Evolutionary conservation across 2,888 invertebrate species (phyloP).

Genomic region (Rhagium mordax): DNA sequence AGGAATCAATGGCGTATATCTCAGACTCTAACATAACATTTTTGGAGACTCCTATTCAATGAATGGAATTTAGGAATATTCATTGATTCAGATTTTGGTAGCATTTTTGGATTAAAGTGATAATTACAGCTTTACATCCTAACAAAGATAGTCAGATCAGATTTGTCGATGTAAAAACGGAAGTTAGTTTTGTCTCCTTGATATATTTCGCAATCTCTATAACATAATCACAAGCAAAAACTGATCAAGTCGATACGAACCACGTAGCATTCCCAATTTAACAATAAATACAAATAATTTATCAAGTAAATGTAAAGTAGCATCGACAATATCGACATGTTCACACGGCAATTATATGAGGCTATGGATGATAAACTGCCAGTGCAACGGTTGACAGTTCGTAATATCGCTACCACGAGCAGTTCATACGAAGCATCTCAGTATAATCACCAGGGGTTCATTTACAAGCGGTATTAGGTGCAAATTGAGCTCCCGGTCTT

Average conservation of each 20-base stretch:
- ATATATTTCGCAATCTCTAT: neutral
- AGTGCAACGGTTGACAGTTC: slow-evolving; percentile 48
- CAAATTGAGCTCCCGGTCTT: slow-evolving; percentile 44
- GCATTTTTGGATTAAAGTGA: too few relatives aligned
- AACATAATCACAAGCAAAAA: neutral
- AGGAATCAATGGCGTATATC: too few relatives aligned
- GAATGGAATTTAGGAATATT: too few relatives aligned
- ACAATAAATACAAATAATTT: slow-evolving; percentile 48
- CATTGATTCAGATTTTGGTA: too few relatives aligned
- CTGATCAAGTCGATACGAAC: neutral
- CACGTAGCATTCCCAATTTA: slow-evolving; percentile 21
- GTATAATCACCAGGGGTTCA: slow-evolving; percentile 50
- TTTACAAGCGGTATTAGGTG: slow-evolving; percentile 45
- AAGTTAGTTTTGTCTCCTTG: too few relatives aligned
- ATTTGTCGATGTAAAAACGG: too few relatives aligned
- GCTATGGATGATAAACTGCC: slow-evolving; percentile 48
- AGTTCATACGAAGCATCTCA: slow-evolving; percentile 44
- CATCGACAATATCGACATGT: slow-evolving; percentile 48
- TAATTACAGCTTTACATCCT: too few relatives aligned
- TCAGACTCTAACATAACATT: too few relatives aligned
- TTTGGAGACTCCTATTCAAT: too few relatives aligned
- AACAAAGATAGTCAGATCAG: too few relatives aligned
- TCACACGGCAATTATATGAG: slow-evolving; percentile 53
- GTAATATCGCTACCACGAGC: slow-evolving; percentile 50
- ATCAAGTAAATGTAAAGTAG: slow-evolving; percentile 47